Evolutionary conservation across 2,888 invertebrate genomes (phyloP).

Genomic region (Heliconius ethilla): DNA sequence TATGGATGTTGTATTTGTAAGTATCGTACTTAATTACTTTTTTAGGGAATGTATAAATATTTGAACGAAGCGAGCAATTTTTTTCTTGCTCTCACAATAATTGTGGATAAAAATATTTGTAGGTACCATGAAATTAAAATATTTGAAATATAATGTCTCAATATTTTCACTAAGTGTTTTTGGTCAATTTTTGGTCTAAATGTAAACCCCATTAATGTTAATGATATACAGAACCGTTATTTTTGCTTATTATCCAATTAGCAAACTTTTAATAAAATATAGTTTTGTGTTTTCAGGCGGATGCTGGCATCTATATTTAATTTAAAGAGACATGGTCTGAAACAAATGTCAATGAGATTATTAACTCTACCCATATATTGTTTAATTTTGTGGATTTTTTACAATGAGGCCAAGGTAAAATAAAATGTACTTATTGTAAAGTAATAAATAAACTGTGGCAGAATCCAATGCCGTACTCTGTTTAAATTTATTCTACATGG

Average conservation of each 20-base stretch:
- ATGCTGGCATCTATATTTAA: slow-evolving; percentile 90
- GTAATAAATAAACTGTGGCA: not conserved
- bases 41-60: not conserved
- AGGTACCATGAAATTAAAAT: not conserved
- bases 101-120: not conserved
- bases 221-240: not conserved
- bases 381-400: slow-evolving; percentile 90
- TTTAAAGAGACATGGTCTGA: slow-evolving; percentile 87
- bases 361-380: slow-evolving; percentile 89
- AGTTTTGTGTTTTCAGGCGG: slow-evolving; percentile 81
- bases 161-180: too few relatives aligned
- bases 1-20: slow-evolving; percentile 86
- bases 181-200: not conserved
- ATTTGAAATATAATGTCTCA: too few relatives aligned
- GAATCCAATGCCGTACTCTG: too few relatives aligned
- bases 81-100: not conserved
- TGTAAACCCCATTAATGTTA: not conserved
- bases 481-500: too few relatives aligned
- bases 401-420: slow-evolving; percentile 83
- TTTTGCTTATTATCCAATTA: not conserved
- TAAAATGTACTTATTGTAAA: not conserved
- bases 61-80: not conserved
- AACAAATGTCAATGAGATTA: slow-evolving; percentile 88
- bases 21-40: slow-evolving; percentile 47
- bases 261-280: not conserved